Percentiles rank a stretch among this genome's conserved stretches.
phyloP scores from a whole-genome alignment of 1,140 invertebrate genomes.

The Conus betulinus region DNA sequence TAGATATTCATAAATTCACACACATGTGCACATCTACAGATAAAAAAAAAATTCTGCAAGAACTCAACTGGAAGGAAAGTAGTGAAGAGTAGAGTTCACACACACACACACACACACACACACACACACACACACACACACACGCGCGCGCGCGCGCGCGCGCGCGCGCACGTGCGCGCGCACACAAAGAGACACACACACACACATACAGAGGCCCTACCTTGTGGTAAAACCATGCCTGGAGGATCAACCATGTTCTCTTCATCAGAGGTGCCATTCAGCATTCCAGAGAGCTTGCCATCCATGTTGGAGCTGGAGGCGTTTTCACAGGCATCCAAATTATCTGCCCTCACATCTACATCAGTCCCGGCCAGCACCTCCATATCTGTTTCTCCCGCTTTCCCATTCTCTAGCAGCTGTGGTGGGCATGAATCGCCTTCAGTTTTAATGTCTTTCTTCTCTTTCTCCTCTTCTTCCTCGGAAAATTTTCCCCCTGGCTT shows the following conservation, averaged over 20 bases:
- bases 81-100: too few relatives aligned
- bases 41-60: too few relatives aligned
- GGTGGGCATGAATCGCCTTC: background rate
- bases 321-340: background rate
- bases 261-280: background rate
- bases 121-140: background rate
- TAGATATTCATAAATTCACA: too few relatives aligned
- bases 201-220: background rate
- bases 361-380: background rate
- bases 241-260: constrained; percentile 6
- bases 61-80: too few relatives aligned
- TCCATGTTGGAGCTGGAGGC: background rate
- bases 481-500: background rate
- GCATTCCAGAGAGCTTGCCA: background rate
- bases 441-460: background rate
- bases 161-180: too few relatives aligned
- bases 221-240: background rate
- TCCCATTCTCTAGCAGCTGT: background rate
- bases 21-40: too few relatives aligned
- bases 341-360: background rate
- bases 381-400: background rate
- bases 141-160: background rate
- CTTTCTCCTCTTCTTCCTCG: background rate
- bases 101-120: too few relatives aligned
- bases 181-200: background rate